These are phyloP conservation scores for Calliphora vicina DNA, from an alignment of 1,140 invertebrate species.

Conservation along the genomic window DNA sequence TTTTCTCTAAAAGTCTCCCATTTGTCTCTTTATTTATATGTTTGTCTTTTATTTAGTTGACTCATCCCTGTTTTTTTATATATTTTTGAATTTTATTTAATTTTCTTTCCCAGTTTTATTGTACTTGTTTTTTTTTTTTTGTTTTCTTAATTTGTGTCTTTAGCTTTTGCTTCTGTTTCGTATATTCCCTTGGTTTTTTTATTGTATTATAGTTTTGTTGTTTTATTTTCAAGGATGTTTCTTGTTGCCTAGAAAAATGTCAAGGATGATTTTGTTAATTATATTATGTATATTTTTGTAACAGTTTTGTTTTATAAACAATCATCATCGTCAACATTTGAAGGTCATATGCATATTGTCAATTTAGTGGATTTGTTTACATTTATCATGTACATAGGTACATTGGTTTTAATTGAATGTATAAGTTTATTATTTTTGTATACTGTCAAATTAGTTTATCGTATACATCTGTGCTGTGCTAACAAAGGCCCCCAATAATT, in stretches of 20 bases:
- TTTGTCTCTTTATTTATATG: no score
- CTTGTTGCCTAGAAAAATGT: conserved; percentile 12
- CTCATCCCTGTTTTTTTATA: conserved; percentile 26
- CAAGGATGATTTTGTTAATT: conserved; percentile 19
- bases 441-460: not conserved
- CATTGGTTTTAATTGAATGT: not conserved
- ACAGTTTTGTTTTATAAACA: not conserved
- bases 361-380: not conserved
- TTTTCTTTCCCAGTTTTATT: conserved; percentile 19
- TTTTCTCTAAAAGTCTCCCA: not conserved
- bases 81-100: not conserved
- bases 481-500: no score
- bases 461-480: no score
- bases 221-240: conserved; percentile 6
- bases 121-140: not conserved
- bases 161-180: not conserved
- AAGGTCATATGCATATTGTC: conserved; percentile 2
- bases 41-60: not conserved
- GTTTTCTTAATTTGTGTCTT: not conserved
- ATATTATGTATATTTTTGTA: not conserved
- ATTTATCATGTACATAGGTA: not conserved
- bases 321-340: not conserved
- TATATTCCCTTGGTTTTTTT: conserved; percentile 14
- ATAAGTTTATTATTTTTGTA: not conserved
- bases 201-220: not conserved